Percentiles rank a stretch among this genome's conserved stretches.
Evolutionary conservation across 2,113 vertebrate species (phyloP).

Genomic region (Glaucomys volans): DNA sequence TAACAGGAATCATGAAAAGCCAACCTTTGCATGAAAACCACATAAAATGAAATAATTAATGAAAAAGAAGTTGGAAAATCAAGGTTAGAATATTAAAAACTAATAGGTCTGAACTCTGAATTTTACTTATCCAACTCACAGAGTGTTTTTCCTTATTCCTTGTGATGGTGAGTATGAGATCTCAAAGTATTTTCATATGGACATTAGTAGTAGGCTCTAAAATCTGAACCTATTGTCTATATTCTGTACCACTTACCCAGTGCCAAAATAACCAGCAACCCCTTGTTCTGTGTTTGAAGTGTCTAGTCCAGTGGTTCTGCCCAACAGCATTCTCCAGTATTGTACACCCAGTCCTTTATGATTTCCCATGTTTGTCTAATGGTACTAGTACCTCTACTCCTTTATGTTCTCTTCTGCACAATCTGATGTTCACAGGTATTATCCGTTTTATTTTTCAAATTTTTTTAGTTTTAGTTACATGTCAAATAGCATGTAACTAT

Average conservation of each 20-base stretch:
- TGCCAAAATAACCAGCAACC: neutral
- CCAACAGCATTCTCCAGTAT: neutral
- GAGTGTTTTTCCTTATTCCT: neutral
- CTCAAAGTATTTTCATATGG: neutral
- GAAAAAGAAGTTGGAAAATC: neutral
- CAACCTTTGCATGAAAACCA: neutral
- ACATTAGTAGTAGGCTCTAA: neutral
- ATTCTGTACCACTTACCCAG: neutral
- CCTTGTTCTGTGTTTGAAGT: neutral
- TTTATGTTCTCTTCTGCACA: neutral
- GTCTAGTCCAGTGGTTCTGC: neutral
- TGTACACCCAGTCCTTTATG: fast-evolving
- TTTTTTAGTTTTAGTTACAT: neutral
- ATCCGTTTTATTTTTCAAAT: neutral
- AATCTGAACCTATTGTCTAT: neutral
- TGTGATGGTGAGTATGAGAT: neutral
- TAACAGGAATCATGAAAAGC: neutral
- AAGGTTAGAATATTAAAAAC: neutral
- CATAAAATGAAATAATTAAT: neutral
- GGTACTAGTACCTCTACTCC: neutral
- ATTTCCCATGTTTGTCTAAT: neutral
- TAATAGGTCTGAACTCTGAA: no score
- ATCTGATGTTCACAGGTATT: neutral
- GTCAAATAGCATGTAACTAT: neutral
- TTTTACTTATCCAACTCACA: neutral